Percentiles rank a stretch among this genome's conserved stretches.
Conservation (phyloP, 2,888 invertebrate genomes). For the Pheosia gnoma region DNA sequence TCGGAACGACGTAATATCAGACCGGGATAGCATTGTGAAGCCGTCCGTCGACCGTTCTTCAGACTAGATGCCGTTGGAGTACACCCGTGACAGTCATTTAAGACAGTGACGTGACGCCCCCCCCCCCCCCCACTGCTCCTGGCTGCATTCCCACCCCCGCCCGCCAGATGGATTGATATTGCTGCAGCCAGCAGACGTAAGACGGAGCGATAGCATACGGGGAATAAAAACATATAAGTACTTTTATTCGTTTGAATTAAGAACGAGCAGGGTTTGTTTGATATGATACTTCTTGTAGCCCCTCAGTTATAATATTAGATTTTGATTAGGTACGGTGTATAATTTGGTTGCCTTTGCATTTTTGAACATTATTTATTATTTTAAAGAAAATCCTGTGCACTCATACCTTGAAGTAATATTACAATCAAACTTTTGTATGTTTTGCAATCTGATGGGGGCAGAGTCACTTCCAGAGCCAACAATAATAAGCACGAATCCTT, state of each 20-base stretch:
- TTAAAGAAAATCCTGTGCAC: no score
- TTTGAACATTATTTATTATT: no score
- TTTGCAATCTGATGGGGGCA: no score
- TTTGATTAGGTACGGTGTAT: no score
- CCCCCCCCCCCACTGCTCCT: constrained; percentile 29
- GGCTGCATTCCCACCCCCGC: constrained; percentile 38
- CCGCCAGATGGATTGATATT: constrained; percentile 83
- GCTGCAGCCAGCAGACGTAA: constrained; percentile 78
- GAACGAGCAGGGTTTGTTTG: constrained; percentile 16
- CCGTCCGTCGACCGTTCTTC: constrained; percentile 76
- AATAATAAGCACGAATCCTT: background rate
- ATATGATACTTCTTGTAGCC: background rate
- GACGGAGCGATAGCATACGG: constrained; percentile 80
- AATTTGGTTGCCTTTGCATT: no score
- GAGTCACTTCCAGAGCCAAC: background rate
- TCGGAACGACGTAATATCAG: constrained; percentile 75
- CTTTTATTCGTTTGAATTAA: constrained; percentile 46
- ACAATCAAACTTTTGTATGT: no score
- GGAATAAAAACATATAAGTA: constrained; percentile 59
- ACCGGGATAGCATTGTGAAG: constrained; percentile 64
- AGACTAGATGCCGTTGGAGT: constrained; percentile 64
- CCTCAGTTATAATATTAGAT: no score
- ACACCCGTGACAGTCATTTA: constrained; percentile 83
- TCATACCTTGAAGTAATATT: no score
- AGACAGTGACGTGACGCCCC: constrained; percentile 79